Conservation (phyloP, 2,797 vertebrate genomes). For the Triplophysa bombifrons region DNA sequence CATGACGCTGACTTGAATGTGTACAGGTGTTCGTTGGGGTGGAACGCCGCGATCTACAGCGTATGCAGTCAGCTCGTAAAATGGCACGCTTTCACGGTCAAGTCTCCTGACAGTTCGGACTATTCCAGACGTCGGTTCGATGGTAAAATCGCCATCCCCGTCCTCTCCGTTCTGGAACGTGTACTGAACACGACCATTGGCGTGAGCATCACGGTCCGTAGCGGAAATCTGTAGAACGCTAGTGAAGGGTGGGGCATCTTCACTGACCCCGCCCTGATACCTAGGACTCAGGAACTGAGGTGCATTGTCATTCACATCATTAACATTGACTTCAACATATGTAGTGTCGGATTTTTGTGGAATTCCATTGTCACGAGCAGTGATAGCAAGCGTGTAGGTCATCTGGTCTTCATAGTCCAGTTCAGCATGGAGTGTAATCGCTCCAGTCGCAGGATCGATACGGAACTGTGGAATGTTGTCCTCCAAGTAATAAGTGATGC, state of each 20-base stretch:
- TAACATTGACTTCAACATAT: constrained; percentile 96
- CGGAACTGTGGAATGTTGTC: constrained; percentile 97
- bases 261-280: constrained; percentile 92
- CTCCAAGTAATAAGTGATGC: constrained; percentile 93
- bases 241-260: constrained; percentile 95
- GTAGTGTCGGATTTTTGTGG: constrained; percentile 98
- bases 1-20: constrained; percentile 91
- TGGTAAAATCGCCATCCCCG: constrained; percentile 96
- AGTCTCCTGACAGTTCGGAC: constrained; percentile 90
- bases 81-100: constrained; percentile 90
- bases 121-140: constrained; percentile 96
- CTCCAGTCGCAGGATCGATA: constrained; percentile 87
- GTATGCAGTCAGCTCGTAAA: constrained; percentile 93
- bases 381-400: constrained; percentile 95
- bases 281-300: constrained; percentile 93
- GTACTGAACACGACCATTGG: constrained; percentile 94
- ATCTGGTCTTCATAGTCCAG: constrained; percentile 98
- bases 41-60: constrained; percentile 95
- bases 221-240: constrained; percentile 97
- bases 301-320: constrained; percentile 95
- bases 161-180: constrained; percentile 98
- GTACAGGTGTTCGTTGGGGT: constrained; percentile 90
- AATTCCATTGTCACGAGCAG: constrained; percentile 96
- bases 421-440: constrained; percentile 92
- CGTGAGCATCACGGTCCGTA: constrained; percentile 92